Evolutionary conservation across 2,888 invertebrate species (phyloP).

Genomic region (Cynaeus angustus): DNA sequence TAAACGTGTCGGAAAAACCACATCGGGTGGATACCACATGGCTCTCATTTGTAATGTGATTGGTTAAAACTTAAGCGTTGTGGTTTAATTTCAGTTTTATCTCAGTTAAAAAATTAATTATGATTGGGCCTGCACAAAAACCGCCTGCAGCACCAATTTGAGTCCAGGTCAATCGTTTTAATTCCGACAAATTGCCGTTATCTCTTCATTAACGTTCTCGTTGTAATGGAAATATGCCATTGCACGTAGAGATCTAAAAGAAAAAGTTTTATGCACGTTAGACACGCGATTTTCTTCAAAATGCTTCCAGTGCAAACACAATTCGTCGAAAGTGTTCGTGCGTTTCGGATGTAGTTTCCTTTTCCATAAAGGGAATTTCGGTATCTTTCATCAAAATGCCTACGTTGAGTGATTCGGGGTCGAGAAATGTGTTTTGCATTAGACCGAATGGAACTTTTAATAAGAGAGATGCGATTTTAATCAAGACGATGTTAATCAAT

Average conservation of each 20-base stretch:
- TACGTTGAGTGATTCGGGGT: constrained; percentile 31
- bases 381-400: constrained; percentile 39
- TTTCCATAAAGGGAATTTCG: constrained; percentile 29
- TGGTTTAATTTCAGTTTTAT: no score
- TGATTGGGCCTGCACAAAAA: no score
- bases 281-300: constrained; percentile 33
- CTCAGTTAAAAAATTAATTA: no score
- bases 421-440: constrained; percentile 26
- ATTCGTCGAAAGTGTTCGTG: constrained; percentile 34
- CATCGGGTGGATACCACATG: no score
- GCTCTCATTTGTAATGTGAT: no score
- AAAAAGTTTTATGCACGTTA: constrained; percentile 22
- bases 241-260: constrained; percentile 32
- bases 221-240: constrained; percentile 28
- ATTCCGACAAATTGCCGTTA: constrained; percentile 35
- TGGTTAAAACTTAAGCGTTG: no score
- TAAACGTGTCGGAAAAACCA: no score
- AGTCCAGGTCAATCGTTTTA: not conserved
- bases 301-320: constrained; percentile 24
- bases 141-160: no score
- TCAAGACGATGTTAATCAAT: constrained; percentile 19
- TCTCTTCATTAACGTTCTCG: constrained; percentile 29
- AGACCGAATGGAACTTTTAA: constrained; percentile 14
- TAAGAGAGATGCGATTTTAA: constrained; percentile 13
- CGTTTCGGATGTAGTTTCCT: constrained; percentile 21